Conservation (phyloP, 2,797 vertebrate species). For the Chloroceryle inda region DNA sequence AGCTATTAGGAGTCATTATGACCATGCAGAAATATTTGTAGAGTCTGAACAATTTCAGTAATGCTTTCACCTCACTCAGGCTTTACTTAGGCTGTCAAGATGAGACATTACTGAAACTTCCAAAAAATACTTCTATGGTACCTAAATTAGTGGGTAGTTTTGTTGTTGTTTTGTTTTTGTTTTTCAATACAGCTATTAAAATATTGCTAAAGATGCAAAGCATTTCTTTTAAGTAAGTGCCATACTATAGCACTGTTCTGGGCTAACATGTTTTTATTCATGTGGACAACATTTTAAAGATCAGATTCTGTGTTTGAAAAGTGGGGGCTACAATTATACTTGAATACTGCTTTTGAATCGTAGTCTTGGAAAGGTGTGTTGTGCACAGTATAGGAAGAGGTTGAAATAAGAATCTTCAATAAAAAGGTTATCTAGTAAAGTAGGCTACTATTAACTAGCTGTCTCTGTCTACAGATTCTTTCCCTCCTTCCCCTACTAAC, state of each 20-base stretch:
- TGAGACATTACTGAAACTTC: neutral
- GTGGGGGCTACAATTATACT: neutral
- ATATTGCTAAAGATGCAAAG: neutral
- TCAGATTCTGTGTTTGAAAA: neutral
- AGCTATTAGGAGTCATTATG: neutral
- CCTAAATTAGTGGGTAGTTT: neutral
- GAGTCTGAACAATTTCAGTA: neutral
- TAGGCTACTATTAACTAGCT: neutral
- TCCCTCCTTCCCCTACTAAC: neutral
- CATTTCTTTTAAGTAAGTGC: neutral
- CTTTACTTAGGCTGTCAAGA: neutral
- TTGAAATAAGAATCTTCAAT: neutral
- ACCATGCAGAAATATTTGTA: neutral
- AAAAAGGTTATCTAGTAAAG: neutral
- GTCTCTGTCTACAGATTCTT: neutral
- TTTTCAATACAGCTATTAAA: neutral
- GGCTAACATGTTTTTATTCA: neutral
- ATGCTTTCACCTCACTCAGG: neutral
- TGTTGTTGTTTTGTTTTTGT: neutral
- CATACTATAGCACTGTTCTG: neutral
- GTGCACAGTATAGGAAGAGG: neutral
- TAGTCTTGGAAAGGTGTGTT: neutral
- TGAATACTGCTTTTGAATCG: neutral
- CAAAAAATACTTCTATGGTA: neutral
- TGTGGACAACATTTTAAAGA: neutral